Percentiles rank a stretch among this genome's conserved stretches.
These are phyloP conservation scores for Nothobranchius furzeri DNA, from an alignment of 2,113 vertebrate species.

Conservation along the genomic window DNA sequence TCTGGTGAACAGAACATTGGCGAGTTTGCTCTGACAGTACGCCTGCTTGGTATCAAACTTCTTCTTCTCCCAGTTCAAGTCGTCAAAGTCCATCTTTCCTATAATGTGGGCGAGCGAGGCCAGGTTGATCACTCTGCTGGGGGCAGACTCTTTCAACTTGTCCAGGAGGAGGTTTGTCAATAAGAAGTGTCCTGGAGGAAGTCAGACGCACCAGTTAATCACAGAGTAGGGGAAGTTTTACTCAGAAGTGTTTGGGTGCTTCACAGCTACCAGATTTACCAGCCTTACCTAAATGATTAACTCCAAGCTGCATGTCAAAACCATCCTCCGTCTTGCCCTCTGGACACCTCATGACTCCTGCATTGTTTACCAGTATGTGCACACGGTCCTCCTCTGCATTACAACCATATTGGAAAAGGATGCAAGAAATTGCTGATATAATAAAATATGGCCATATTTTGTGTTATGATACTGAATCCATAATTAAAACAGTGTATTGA, in stretches of 20 bases:
- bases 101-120: conserved; percentile 84
- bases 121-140: conserved; percentile 85
- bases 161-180: conserved; percentile 86
- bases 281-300: conserved; percentile 84
- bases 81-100: conserved; percentile 85
- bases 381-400: conserved; percentile 80
- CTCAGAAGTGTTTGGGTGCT: too few relatives aligned
- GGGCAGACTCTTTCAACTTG: conserved; percentile 83
- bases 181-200: conserved; percentile 84
- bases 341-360: conserved; percentile 87
- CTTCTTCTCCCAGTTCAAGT: conserved; percentile 86
- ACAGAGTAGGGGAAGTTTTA: not conserved
- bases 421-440: too few relatives aligned
- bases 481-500: too few relatives aligned
- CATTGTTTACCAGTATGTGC: conserved; percentile 87
- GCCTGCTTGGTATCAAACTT: conserved; percentile 86
- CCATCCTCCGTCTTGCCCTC: conserved; percentile 85
- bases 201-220: conserved; percentile 8
- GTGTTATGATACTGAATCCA: too few relatives aligned
- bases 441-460: too few relatives aligned
- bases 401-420: too few relatives aligned
- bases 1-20: conserved; percentile 84
- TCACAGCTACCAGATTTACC: too few relatives aligned
- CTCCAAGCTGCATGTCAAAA: conserved; percentile 90
- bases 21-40: conserved; percentile 91